Evolutionary conservation across 2,797 vertebrate genomes (phyloP), one percentile per base, ranked within the genome.

Genomic region (Benthosema pterotum): DNA sequence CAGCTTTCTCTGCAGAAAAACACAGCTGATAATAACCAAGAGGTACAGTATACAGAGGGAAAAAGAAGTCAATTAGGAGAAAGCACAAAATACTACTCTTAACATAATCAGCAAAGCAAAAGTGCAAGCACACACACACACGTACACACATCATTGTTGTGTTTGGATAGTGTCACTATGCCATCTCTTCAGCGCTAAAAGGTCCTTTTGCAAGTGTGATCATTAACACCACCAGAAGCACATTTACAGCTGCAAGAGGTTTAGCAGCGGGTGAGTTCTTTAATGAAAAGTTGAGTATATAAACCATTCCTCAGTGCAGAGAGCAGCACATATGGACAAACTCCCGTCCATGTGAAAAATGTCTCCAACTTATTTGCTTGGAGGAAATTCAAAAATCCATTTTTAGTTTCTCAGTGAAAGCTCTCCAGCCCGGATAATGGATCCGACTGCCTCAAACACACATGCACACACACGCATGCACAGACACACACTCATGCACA

Each of bases 351-450:
- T 51, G 76, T 82, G 77, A 82, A 84, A 87, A 84, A 77, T 80
- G 79, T 79, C 68, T 65, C 68, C 57, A 58, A 71, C 57, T 78
- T 84, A 83, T 77, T 61, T 53, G 69, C 60, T 71, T 78, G 77
- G 73, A 77, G 46, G 65, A 72, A 60, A 77, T 79, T 83, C 70
- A 82, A 80, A 88, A 89, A 90, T 84, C 84, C 69, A 86, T 85
- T 83, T 80, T 79, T 74, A 79, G 83, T 69, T 71, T 75, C 67
- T 85, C 72, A 49, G 38, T 53, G 73, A 78, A 73, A 81, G 76
- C 78, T 77, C 74, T 86, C 77, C 65, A 68, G 67, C 64, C 64
- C 64, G 75, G 76, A 79, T 85, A 86, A 88, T 80, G 77, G 83
- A 87, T 85, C 57, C 68, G 69, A 80, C 74, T 76, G 75, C 65